Conservation (phyloP, 2,113 vertebrate genomes). For the Tetraodon nigroviridis region DNA sequence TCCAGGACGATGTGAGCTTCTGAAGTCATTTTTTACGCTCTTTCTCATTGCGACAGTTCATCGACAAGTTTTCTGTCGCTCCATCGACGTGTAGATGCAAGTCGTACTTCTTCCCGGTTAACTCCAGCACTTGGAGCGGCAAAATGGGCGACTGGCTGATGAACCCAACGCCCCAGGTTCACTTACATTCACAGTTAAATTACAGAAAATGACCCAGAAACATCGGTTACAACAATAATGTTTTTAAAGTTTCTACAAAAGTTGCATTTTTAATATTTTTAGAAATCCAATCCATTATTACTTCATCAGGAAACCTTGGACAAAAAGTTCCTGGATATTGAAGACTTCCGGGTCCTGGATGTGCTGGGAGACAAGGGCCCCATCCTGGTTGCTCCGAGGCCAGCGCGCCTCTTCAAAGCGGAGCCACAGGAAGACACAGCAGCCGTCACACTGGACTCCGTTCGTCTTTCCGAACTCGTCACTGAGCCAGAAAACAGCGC, state of each 20-base stretch:
- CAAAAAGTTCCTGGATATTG: constrained; percentile 37
- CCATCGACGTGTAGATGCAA: constrained; percentile 43
- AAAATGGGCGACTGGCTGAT: constrained; percentile 57
- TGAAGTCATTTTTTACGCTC: not conserved
- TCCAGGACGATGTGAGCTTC: constrained; percentile 44
- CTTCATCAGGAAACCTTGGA: constrained; percentile 8
- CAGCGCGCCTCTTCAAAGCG: not conserved
- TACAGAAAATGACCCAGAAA: not conserved
- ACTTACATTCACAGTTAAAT: not conserved
- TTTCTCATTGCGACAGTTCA: not conserved
- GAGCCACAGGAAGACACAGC: constrained; percentile 3
- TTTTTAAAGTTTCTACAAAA: not conserved
- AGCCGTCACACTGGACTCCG: not conserved
- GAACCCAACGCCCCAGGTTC: constrained; percentile 33
- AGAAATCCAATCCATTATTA: not conserved
- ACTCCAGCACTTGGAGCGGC: constrained; percentile 51
- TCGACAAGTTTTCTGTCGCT: not conserved
- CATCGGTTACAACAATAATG: not conserved
- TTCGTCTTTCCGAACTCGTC: not conserved
- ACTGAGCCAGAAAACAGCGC: not conserved
- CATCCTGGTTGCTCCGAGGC: not conserved
- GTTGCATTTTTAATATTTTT: not conserved
- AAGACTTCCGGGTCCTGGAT: constrained; percentile 32
- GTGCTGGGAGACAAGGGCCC: constrained; percentile 18
- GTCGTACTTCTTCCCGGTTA: constrained; percentile 34